A percentile compares a stretch with the other conserved stretches of the same genome.
phyloP scores from a whole-genome alignment of 2,888 invertebrate genomes.

The Dusona sp. region DNA sequence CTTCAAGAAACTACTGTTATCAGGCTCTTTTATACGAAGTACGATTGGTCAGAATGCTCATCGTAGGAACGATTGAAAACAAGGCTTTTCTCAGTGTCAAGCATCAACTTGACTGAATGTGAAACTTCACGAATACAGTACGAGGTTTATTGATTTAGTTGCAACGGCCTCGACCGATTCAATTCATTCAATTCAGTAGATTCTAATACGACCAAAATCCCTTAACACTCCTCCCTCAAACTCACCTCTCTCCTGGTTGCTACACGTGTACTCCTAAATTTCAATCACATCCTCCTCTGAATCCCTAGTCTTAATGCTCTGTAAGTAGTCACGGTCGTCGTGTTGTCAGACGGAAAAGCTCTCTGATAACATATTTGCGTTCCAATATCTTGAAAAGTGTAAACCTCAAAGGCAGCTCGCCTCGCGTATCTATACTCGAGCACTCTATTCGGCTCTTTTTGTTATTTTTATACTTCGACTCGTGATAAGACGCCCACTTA shows the following conservation, averaged over 20 bases:
- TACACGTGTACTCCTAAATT: neutral
- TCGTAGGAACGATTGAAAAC: neutral
- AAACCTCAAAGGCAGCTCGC: too few species aligned
- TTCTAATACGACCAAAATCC: neutral
- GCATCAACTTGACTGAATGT: constrained; percentile 12
- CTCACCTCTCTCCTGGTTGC: neutral
- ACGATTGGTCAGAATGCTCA: neutral
- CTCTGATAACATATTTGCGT: neutral
- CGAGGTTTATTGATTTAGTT: constrained; percentile 12
- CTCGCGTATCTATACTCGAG: too few species aligned
- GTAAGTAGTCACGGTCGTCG: constrained; percentile 13
- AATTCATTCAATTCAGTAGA: constrained; percentile 21
- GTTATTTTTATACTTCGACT: too few species aligned
- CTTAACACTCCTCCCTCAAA: neutral
- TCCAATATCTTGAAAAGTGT: too few species aligned
- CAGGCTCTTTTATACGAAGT: neutral
- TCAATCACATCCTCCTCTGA: neutral
- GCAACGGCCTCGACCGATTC: neutral
- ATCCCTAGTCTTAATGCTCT: neutral
- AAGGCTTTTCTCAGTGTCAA: constrained; percentile 5
- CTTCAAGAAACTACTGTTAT: constrained; percentile 15
- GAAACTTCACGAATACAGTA: constrained; percentile 18
- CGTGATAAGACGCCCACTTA: too few species aligned
- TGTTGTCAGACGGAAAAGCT: constrained; percentile 14
- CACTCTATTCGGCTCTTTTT: too few species aligned